Evolutionary conservation across 2,888 invertebrate genomes (phyloP).

Genomic region (Melanargia galathea): DNA sequence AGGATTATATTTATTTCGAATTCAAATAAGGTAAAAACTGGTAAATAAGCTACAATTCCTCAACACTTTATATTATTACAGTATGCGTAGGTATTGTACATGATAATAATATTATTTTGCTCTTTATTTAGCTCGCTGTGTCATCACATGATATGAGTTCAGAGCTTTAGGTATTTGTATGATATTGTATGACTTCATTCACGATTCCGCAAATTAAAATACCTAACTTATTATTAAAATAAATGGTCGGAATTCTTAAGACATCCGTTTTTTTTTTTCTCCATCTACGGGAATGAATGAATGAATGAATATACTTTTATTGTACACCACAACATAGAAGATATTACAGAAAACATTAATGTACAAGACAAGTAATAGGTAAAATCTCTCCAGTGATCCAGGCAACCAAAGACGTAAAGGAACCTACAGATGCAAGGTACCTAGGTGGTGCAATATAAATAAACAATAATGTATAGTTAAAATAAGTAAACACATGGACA

Average conservation of each 20-base stretch:
- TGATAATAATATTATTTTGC: neutral
- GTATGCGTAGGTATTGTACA: neutral
- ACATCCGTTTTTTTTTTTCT: neutral
- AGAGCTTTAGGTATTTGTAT: conserved; percentile 9
- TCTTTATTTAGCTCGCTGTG: conserved; percentile 17
- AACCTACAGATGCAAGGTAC: no score
- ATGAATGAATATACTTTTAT: no score
- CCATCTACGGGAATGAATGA: neutral
- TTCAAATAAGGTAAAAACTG: neutral
- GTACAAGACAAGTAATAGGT: no score
- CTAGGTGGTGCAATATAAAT: no score
- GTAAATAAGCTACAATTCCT: neutral
- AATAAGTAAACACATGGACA: no score
- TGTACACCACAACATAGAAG: no score
- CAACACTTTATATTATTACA: neutral
- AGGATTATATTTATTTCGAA: no score
- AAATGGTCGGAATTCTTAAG: neutral
- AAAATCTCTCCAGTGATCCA: no score
- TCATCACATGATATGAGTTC: conserved; percentile 10
- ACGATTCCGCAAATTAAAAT: neutral
- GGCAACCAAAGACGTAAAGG: no score
- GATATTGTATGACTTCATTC: conserved; percentile 9
- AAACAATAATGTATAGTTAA: no score
- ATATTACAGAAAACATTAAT: no score
- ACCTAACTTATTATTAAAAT: neutral